Conservation (phyloP, 2,113 vertebrate genomes). For the Petromus typicus region DNA sequence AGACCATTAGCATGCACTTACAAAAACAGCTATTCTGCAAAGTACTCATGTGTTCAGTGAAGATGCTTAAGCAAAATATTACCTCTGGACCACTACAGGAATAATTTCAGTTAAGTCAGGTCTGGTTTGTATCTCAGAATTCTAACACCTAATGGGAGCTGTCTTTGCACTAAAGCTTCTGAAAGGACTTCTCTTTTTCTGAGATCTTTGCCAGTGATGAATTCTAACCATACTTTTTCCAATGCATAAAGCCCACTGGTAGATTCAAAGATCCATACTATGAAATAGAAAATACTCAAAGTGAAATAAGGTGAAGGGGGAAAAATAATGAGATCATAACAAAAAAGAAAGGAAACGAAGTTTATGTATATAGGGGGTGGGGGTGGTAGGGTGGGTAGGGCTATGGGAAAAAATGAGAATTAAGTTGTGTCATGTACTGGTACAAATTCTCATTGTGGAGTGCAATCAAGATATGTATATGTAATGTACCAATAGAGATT, state of each 20-base stretch:
- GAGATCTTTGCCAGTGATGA: neutral
- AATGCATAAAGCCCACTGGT: neutral
- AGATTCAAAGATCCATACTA: neutral
- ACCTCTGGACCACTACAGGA: neutral
- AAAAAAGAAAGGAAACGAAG: too few species aligned
- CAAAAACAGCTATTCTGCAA: neutral
- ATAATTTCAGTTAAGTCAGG: neutral
- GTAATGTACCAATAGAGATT: too few species aligned
- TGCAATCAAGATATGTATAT: too few species aligned
- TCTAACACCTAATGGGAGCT: neutral
- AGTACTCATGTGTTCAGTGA: neutral
- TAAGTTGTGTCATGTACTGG: too few species aligned
- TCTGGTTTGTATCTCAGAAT: conserved; percentile 5
- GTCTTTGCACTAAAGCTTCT: neutral
- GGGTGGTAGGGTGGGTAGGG: too few species aligned
- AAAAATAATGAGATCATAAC: too few species aligned
- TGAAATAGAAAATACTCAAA: too few species aligned
- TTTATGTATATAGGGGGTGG: too few species aligned
- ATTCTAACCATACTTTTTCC: neutral
- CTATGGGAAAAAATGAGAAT: too few species aligned
- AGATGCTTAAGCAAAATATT: neutral
- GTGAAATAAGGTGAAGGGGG: too few species aligned
- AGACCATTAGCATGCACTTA: neutral
- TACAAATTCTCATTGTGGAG: too few species aligned
- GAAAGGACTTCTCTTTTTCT: neutral